These are phyloP conservation scores for Drosophila nikananu DNA, from an alignment of 1,140 invertebrate species.

Conservation along the genomic window DNA sequence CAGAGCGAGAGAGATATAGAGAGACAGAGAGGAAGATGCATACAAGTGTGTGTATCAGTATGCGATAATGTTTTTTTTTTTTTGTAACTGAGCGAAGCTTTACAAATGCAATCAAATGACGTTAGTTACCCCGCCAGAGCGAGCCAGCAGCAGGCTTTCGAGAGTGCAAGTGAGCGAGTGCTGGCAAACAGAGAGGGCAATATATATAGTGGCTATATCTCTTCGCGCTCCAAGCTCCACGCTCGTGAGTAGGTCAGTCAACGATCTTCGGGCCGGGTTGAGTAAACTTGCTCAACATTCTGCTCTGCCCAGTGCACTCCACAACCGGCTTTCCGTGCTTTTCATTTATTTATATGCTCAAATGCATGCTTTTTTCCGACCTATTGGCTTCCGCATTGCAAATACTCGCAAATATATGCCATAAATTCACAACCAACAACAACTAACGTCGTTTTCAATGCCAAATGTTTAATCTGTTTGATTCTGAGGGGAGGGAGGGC, in stretches of 20 bases:
- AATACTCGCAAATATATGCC: conserved; percentile 18
- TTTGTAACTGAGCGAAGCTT: conserved; percentile 73
- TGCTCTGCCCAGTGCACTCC: conserved; percentile 17
- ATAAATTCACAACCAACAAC: conserved; percentile 3
- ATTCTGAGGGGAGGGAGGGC: neutral
- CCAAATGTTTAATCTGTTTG: conserved; percentile 43
- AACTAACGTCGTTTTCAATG: conserved; percentile 58
- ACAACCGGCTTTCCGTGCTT: conserved; percentile 74
- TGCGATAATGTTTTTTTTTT: conserved; percentile 74
- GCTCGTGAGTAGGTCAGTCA: conserved; percentile 76
- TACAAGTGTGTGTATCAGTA: conserved; percentile 13
- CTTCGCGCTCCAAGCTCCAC: neutral
- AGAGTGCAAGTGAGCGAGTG: conserved; percentile 7
- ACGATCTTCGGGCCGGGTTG: conserved; percentile 67
- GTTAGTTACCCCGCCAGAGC: conserved; percentile 53
- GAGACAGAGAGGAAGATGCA: conserved; percentile 3
- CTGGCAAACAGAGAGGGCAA: conserved; percentile 8
- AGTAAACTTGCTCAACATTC: conserved; percentile 56
- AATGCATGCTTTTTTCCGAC: conserved; percentile 18
- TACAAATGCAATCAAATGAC: conserved; percentile 83
- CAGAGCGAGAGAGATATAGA: neutral
- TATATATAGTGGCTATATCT: conserved; percentile 26
- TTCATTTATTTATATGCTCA: conserved; percentile 32
- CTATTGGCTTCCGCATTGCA: conserved; percentile 69
- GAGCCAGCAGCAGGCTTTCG: conserved; percentile 10